Percentiles rank a stretch among this genome's conserved stretches.
phyloP scores from a whole-genome alignment of 2,113 vertebrate species.

The Asarcornis scutulata region DNA sequence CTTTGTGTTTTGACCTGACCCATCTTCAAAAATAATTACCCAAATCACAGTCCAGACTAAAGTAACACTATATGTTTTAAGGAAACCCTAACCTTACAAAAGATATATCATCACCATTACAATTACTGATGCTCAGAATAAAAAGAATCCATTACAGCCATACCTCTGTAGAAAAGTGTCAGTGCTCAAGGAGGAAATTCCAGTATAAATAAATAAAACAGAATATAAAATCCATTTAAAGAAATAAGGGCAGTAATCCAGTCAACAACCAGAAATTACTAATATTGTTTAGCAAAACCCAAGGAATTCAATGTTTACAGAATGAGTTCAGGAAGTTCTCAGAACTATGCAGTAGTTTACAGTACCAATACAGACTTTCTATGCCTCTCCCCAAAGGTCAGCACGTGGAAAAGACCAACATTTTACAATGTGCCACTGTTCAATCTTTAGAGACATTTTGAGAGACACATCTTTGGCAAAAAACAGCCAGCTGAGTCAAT shows the following conservation, averaged over 20 bases:
- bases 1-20: neutral
- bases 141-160: slow-evolving; percentile 1
- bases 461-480: slow-evolving; percentile 49
- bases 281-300: neutral
- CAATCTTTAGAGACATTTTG: neutral
- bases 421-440: slow-evolving; percentile 45
- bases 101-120: neutral
- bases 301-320: neutral
- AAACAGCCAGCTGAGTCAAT: neutral
- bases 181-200: slow-evolving; percentile 49
- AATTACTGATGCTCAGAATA: neutral
- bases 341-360: neutral
- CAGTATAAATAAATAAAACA: slow-evolving; percentile 55
- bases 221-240: slow-evolving; percentile 7
- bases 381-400: neutral
- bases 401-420: neutral
- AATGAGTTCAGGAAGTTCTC: neutral
- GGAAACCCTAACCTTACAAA: neutral
- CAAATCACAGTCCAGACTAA: neutral
- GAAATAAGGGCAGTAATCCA: neutral
- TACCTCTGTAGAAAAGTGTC: slow-evolving; percentile 54
- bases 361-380: neutral
- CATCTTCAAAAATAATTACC: neutral
- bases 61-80: neutral
- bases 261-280: neutral